phyloP scores from a whole-genome alignment of 1,140 invertebrate genomes.

The Neodiprion lecontei region DNA sequence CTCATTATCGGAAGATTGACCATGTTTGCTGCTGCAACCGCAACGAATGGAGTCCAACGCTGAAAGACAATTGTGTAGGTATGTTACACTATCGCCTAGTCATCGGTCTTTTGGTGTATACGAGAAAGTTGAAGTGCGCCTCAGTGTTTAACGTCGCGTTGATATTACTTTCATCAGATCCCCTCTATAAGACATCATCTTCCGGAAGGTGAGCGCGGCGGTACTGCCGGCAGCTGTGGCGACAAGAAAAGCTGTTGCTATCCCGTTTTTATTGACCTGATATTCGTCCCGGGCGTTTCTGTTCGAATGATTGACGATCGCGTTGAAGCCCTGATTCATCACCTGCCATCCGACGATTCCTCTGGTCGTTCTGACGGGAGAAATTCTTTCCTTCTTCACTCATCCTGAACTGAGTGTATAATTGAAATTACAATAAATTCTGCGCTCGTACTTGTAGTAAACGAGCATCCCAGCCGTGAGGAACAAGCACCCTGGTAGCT shows the following conservation, averaged over 20 bases:
- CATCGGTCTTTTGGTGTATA: background rate
- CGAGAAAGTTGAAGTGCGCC: background rate
- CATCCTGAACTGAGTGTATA: too few species aligned
- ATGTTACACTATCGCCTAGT: background rate
- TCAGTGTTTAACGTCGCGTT: background rate
- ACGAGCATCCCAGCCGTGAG: conserved; percentile 65
- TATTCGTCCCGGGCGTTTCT: conserved; percentile 60
- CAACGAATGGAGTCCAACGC: conserved; percentile 66
- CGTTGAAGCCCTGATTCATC: conserved; percentile 69
- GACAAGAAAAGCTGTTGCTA: conserved; percentile 29
- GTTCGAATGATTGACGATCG: conserved; percentile 68
- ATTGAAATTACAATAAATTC: background rate
- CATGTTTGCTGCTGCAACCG: conserved; percentile 67
- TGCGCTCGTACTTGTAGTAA: conserved; percentile 57
- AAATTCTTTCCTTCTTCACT: conserved; percentile 16
- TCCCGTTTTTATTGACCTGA: conserved; percentile 28
- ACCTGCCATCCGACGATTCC: conserved; percentile 69
- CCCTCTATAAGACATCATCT: conserved; percentile 41
- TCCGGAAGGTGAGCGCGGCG: conserved; percentile 35
- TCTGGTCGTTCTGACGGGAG: conserved; percentile 52
- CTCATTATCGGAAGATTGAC: conserved; percentile 72
- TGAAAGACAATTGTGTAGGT: conserved; percentile 19
- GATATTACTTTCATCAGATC: conserved; percentile 27
- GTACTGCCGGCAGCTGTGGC: conserved; percentile 32
- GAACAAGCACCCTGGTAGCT: conserved; percentile 70